Evolutionary conservation across 2,888 invertebrate species (phyloP), one percentile per base, ranked within the genome.

Genomic region (Eupithecia inturbata): DNA sequence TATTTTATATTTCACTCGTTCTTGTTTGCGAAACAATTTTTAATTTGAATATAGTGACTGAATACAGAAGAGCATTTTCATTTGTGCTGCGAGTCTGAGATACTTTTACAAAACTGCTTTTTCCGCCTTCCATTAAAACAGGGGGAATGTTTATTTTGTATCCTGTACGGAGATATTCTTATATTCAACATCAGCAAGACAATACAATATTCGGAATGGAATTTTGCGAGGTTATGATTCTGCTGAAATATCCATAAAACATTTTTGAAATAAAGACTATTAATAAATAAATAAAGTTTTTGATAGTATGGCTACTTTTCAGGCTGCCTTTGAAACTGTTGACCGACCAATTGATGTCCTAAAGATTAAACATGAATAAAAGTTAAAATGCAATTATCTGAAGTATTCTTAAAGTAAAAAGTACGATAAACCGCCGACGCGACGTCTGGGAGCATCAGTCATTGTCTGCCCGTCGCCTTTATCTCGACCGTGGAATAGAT

Each of bases 401-500:
- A 72, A 75, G 76, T 72, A 71, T 73, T 73, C 70, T 49, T 73
- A 74, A 77, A 77, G 75, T 71, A 76, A 77, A 73, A 53, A 45
- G 63, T 75, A 76, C 72, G 80, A 82, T 80, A 79, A 79, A 76
- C 75, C 77, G 73, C 33, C 36, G 80, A 70, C 80, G 82, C 36
- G 80, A 70, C 80, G 82, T 76, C 79, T 71, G 60, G 62, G 75
- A 80, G 80, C 88, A 89, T 90, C 82, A 83, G 84, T 89, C 89
- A 87, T 84, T 87, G 88, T 88, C 88, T 84, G 78, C 79, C 78
- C 80, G 82, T 68, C 70, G 14, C 53, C 53, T 83, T 86, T 87
- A 87, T 87, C 86, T 79, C 69, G 76, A 78, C 57, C 70, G 41
- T 70, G 57, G 69, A 31, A 70, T 45, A 45, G 26, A 66, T 39